These are phyloP conservation scores for Melanotus villosus DNA, from an alignment of 2,888 invertebrate species.

Conservation along the genomic window DNA sequence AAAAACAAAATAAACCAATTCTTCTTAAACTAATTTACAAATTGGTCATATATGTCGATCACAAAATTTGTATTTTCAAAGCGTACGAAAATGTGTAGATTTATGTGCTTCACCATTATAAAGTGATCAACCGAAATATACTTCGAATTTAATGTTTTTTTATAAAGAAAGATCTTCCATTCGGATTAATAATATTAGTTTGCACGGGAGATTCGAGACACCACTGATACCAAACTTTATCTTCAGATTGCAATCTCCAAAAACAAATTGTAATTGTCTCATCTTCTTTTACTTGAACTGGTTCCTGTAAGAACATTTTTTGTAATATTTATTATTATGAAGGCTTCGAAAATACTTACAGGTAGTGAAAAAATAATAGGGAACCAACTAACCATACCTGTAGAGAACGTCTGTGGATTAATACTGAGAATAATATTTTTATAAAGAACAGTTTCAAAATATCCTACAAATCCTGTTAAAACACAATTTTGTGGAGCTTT, in stretches of 20 bases:
- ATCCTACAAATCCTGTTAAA: constrained; percentile 96
- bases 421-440: constrained; percentile 90
- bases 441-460: constrained; percentile 92
- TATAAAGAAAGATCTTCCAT: constrained; percentile 82
- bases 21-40: too few relatives aligned
- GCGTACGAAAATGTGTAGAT: too few relatives aligned
- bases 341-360: constrained; percentile 69
- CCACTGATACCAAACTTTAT: constrained; percentile 98
- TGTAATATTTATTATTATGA: neutral
- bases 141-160: constrained; percentile 61
- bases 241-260: constrained; percentile 85
- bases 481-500: constrained; percentile 81
- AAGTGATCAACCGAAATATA: too few relatives aligned
- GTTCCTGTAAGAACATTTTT: constrained; percentile 72
- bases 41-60: too few relatives aligned
- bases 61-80: too few relatives aligned
- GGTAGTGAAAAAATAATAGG: constrained; percentile 94
- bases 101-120: too few relatives aligned
- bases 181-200: constrained; percentile 78
- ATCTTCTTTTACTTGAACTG: constrained; percentile 79
- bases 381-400: constrained; percentile 98
- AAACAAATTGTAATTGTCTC: constrained; percentile 84
- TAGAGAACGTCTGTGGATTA: constrained; percentile 89
- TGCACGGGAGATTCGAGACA: constrained; percentile 76
- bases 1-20: too few relatives aligned